These are phyloP conservation scores for Pteromalus puparum DNA, from an alignment of 1,140 invertebrate genomes.

Conservation along the genomic window DNA sequence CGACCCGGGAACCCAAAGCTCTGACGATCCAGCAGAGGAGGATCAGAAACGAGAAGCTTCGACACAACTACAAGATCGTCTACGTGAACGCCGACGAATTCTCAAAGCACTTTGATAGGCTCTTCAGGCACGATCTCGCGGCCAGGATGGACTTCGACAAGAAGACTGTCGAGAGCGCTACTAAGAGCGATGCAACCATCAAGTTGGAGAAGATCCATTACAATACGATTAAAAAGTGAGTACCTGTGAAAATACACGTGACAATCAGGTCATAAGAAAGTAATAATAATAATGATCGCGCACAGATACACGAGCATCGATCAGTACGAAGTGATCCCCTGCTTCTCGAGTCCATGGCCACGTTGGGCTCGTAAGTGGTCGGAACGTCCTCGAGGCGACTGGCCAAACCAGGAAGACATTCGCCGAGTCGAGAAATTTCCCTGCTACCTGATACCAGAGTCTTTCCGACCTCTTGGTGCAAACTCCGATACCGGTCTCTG, in stretches of 20 bases:
- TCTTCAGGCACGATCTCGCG: constrained; percentile 77
- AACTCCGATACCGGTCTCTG: constrained; percentile 76
- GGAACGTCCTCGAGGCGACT: constrained; percentile 77
- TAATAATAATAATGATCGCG: neutral
- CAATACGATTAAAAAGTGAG: neutral
- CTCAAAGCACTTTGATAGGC: constrained; percentile 79
- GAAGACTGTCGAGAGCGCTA: constrained; percentile 72
- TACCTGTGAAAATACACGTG: neutral
- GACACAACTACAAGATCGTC: constrained; percentile 71
- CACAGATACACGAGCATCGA: constrained; percentile 58
- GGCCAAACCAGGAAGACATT: constrained; percentile 81
- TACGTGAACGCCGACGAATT: constrained; percentile 80
- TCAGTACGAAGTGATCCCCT: constrained; percentile 79
- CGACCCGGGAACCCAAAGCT: constrained; percentile 52
- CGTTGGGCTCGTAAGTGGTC: constrained; percentile 80
- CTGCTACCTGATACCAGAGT: constrained; percentile 82
- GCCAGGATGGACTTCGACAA: constrained; percentile 74
- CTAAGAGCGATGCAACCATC: constrained; percentile 78
- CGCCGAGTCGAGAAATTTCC: constrained; percentile 80
- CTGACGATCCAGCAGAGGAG: constrained; percentile 70
- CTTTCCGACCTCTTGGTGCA: constrained; percentile 70
- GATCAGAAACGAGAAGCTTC: constrained; percentile 69
- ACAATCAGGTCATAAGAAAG: neutral
- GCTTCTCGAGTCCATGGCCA: constrained; percentile 81
- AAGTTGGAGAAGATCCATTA: constrained; percentile 74